Percentiles rank a stretch among this genome's conserved stretches.
phyloP scores from a whole-genome alignment of 2,888 invertebrate species.

The Autographa gamma region DNA sequence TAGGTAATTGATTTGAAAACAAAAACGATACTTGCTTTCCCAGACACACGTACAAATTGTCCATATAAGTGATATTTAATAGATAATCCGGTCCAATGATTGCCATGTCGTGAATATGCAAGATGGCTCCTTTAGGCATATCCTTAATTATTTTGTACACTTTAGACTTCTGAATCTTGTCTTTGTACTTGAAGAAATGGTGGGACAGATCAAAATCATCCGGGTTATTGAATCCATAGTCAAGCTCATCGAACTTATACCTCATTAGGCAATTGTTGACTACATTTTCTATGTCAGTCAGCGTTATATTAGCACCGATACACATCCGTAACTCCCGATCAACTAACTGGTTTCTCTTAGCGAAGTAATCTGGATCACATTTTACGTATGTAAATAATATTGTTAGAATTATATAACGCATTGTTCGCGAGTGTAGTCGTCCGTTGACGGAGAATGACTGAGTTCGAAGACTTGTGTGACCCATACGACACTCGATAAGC shows the following conservation, averaged over 20 bases:
- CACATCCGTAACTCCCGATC: conserved; percentile 80
- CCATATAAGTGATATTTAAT: conserved; percentile 90
- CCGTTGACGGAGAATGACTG: conserved; percentile 30
- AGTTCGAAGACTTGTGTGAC: conserved; percentile 19
- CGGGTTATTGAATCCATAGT: conserved; percentile 87
- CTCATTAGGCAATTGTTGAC: conserved; percentile 90
- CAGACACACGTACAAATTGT: conserved; percentile 89
- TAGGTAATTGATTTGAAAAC: conserved; percentile 72
- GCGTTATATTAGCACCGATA: conserved; percentile 86
- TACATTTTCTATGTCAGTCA: conserved; percentile 83
- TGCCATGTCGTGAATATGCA: conserved; percentile 92
- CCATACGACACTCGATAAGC: conserved; percentile 36
- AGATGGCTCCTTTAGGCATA: conserved; percentile 93
- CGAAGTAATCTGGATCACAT: conserved; percentile 64
- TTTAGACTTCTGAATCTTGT: conserved; percentile 89
- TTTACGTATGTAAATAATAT: conserved; percentile 39
- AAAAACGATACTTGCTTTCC: conserved; percentile 59
- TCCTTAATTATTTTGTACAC: conserved; percentile 91
- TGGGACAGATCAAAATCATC: conserved; percentile 90
- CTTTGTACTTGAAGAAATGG: conserved; percentile 90
- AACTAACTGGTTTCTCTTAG: conserved; percentile 80
- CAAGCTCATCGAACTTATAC: conserved; percentile 87
- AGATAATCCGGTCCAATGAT: conserved; percentile 90
- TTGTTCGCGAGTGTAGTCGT: conserved; percentile 19
- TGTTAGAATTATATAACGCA: conserved; percentile 36